Evolutionary conservation across 2,888 invertebrate species (phyloP), one percentile per base, ranked within the genome.

Genomic region (Pilophorus perplexus): DNA sequence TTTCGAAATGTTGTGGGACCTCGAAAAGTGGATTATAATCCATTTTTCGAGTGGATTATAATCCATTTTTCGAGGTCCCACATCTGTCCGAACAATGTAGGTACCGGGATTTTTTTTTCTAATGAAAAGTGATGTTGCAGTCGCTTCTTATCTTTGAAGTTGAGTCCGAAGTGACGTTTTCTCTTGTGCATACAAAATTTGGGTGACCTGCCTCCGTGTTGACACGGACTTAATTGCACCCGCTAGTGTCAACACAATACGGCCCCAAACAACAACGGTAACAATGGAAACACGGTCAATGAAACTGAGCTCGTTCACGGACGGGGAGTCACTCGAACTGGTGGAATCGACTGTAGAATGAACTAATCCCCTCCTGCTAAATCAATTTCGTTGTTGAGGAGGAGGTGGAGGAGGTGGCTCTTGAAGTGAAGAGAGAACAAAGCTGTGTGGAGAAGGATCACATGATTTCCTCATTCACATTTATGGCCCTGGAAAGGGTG

Each of bases 391-490:
- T 10, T 48, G 22, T n/a, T n/a, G n/a, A n/a, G n/a, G n/a, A n/a
- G n/a, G n/a, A n/a, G n/a, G n/a, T n/a, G n/a, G n/a, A n/a, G n/a
- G n/a, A n/a, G n/a, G 37, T 8, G 22, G 48, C 48, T 6, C 48
- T 48, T 23, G 22, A 48, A 16, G 48, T 48, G 48, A 48, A 16
- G 48, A 22, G 48, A 48, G 48, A 48, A 48, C 48, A 48, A 48
- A 48, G 48, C 48, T n/a, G 48, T 48, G 48, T 23, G n/a, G 48
- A 48, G 48, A 23, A 48, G 48, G 48, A 23, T 48, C 48, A 48
- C 48, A 48, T 48, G 48, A 48, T 18, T 48, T 20, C 48, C 48
- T 22, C 48, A 48, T 48, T 48, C 48, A 48, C 48, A 48, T 48
- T 23, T 22, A 48, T 23, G 42, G 42, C 16, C 42, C 20, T 16